Evolutionary conservation across 1,140 invertebrate species (phyloP).

Genomic region (Heliconius hermathena): DNA sequence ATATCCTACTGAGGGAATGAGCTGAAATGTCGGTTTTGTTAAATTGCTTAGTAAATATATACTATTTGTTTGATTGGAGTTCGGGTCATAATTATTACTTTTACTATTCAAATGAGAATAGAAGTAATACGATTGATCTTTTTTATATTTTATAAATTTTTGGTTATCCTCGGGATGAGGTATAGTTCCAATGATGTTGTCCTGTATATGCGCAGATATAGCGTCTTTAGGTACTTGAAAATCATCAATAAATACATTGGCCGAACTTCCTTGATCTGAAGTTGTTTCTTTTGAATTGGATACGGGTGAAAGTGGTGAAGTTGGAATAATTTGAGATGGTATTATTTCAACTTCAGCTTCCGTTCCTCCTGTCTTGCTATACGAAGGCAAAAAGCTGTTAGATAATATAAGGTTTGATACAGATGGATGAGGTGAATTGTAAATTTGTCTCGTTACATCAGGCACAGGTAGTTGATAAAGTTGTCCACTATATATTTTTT

Average conservation of each 20-base stretch:
- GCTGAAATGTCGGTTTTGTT: constrained; percentile 53
- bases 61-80: neutral
- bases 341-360: constrained; percentile 56
- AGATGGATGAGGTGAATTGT: constrained; percentile 51
- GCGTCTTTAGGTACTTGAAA: constrained; percentile 54
- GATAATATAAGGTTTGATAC: constrained; percentile 36
- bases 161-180: constrained; percentile 66
- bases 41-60: constrained; percentile 27
- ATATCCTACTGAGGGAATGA: constrained; percentile 66
- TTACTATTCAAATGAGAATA: constrained; percentile 56
- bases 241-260: constrained; percentile 42
- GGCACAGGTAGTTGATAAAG: constrained; percentile 70
- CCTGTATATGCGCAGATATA: constrained; percentile 68
- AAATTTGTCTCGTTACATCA: constrained; percentile 66
- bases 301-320: neutral
- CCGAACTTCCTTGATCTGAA: constrained; percentile 29
- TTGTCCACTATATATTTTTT: constrained; percentile 71
- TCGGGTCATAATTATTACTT: constrained; percentile 32
- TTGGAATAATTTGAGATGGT: constrained; percentile 43
- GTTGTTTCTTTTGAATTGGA: neutral
- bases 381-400: constrained; percentile 6
- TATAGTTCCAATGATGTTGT: constrained; percentile 67
- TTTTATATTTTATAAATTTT: constrained; percentile 69
- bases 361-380: neutral
- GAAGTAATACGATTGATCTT: constrained; percentile 70